Conservation (phyloP, 2,797 vertebrate species). For the Pangasius sanitwongsei region DNA sequence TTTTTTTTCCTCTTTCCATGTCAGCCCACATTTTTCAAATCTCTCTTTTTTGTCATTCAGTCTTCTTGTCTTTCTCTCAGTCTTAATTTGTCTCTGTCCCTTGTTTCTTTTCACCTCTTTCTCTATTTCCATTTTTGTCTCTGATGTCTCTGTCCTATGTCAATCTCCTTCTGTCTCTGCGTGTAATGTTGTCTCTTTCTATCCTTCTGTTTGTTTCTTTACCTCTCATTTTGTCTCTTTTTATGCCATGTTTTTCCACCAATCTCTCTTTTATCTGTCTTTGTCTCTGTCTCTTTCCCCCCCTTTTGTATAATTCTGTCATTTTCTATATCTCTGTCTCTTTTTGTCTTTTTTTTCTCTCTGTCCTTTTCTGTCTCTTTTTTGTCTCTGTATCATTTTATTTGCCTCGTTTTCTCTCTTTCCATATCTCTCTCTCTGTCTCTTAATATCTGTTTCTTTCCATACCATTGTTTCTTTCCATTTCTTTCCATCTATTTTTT, state of each 20-base stretch:
- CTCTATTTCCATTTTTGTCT: neutral
- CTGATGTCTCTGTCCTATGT: neutral
- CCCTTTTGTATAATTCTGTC: neutral
- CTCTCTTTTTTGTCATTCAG: neutral
- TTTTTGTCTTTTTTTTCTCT: neutral
- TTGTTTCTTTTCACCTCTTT: neutral
- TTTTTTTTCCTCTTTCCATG: neutral
- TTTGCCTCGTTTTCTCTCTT: neutral
- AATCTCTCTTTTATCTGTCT: neutral
- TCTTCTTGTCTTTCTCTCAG: neutral
- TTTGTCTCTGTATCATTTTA: neutral
- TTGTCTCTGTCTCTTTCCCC: neutral
- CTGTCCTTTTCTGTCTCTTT: neutral
- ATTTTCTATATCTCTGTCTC: neutral
- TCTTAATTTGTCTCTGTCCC: neutral
- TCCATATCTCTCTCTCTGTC: too few relatives aligned
- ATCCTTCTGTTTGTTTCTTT: neutral
- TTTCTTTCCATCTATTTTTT: neutral
- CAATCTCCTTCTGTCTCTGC: neutral
- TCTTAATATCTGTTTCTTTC: neutral
- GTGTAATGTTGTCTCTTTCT: neutral
- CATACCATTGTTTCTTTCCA: neutral
- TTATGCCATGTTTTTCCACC: neutral
- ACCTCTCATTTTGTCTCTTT: neutral
- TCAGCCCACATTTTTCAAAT: neutral